These are phyloP conservation scores for Scrobipalpa atriplicella DNA, from an alignment of 2,888 invertebrate genomes.

Conservation along the genomic window DNA sequence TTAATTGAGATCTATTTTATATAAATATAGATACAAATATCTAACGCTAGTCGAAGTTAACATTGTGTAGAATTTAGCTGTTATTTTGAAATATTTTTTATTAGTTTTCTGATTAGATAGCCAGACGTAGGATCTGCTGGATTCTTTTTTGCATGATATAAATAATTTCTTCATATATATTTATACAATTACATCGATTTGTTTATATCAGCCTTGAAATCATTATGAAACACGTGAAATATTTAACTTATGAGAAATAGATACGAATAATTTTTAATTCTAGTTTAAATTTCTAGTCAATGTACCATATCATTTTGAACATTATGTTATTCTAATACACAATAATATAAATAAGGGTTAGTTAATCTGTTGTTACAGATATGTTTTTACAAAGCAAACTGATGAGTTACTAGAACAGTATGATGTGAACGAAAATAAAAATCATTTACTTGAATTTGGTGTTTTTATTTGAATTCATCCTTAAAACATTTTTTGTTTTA, in stretches of 20 bases:
- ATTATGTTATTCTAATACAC: conserved; percentile 65
- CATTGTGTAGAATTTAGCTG: conserved; percentile 60
- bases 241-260: neutral
- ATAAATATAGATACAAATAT: conserved; percentile 76
- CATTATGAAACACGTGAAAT: conserved; percentile 8
- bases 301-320: conserved; percentile 79
- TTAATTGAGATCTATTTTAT: conserved; percentile 82
- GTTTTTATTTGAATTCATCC: conserved; percentile 34
- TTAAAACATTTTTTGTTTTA: neutral
- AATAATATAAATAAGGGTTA: conserved; percentile 71
- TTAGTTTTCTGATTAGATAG: conserved; percentile 1
- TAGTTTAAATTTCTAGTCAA: conserved; percentile 62
- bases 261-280: conserved; percentile 6
- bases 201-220: neutral
- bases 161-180: neutral
- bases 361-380: conserved; percentile 79
- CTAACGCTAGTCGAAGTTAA: conserved; percentile 71
- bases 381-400: conserved; percentile 79
- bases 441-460: conserved; percentile 64
- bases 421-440: conserved; percentile 77
- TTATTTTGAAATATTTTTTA: conserved; percentile 34
- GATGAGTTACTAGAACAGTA: conserved; percentile 77
- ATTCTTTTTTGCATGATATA: neutral
- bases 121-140: neutral
- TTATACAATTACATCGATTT: neutral